Conservation (phyloP, 1,140 invertebrate species). For the Procambarus clarkii region DNA sequence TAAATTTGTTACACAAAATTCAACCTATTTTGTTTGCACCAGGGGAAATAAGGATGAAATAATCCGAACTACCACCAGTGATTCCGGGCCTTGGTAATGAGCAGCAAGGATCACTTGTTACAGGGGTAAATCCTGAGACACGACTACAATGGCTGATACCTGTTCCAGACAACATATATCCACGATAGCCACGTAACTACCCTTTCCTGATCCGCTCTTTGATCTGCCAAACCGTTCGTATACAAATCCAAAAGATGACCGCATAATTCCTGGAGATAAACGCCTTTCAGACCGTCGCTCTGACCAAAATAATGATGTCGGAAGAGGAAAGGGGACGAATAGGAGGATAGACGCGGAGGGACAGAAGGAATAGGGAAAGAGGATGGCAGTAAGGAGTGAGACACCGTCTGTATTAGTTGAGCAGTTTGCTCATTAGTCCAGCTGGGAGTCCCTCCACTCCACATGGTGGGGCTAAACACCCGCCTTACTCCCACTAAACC, state of each 20-base stretch:
- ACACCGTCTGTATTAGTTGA: no score
- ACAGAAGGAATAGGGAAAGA: no score
- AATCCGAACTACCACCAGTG: no score
- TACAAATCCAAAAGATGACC: constrained; percentile 20
- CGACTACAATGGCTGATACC: not conserved
- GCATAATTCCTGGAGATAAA: constrained; percentile 31
- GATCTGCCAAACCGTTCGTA: constrained; percentile 20
- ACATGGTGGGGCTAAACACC: no score
- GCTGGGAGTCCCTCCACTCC: not conserved
- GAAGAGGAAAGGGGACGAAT: not conserved
- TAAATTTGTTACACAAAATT: no score
- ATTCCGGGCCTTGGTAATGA: no score
- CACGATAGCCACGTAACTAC: not conserved
- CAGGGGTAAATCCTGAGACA: not conserved
- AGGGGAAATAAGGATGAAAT: no score
- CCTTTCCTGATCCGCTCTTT: constrained; percentile 28
- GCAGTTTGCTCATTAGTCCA: not conserved
- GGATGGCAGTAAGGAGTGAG: no score
- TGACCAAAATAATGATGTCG: not conserved
- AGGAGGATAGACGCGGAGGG: no score
- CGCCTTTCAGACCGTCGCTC: not conserved
- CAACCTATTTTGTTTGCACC: no score
- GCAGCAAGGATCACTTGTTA: no score
- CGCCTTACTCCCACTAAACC: no score
- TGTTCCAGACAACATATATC: constrained; percentile 13